Evolutionary conservation across 2,113 vertebrate species (phyloP), one percentile per base, ranked within the genome.

Genomic region (Scomber scombrus): DNA sequence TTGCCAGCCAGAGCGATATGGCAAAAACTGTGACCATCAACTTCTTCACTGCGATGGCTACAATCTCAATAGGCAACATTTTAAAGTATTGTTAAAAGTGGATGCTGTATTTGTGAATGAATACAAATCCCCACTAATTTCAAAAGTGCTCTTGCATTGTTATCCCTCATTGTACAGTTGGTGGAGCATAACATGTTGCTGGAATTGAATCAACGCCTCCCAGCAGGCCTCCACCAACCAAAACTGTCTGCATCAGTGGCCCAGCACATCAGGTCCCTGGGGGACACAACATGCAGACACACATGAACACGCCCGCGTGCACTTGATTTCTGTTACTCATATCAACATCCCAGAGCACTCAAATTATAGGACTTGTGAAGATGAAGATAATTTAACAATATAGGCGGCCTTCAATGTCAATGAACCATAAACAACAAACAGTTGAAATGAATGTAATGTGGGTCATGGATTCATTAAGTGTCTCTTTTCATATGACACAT

Each of bases 141-240:
- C 46, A 64, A 45, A 70, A 52, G 61, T 51, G 58, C 52, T 31
- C 29, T 34, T 14, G 13, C 29, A 49, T 72, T 79, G 54, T 77
- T 81, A 72, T 77, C 60, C 60, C 77, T 79, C 68, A 85, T 86
- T 86, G 86, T 81, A 63, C 81, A 78, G 71, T 85, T 80, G 84
- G 77, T 73, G 85, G 71, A 90, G 86, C 86, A 79, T 80, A 80
- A 90, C 79, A 80, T 71, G 64, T 61, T 50, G 40, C 8, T 82
- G 82, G 87, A 88, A 65, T 21, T 23, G 43, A 84, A 62, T 81
- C 80, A 79, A 64, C 51, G 61, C 74, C 80, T 83, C 86, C 85
- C 52, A 64, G 84, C 74, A 75, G 80, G 70, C 80, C 56, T 67
- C 31, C 26, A 51, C 66, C n/a, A 9, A 69, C 70, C 58, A 31